Evolutionary conservation across 2,797 vertebrate genomes (phyloP), one percentile per base, ranked within the genome.

Genomic region (Anas georgica): DNA sequence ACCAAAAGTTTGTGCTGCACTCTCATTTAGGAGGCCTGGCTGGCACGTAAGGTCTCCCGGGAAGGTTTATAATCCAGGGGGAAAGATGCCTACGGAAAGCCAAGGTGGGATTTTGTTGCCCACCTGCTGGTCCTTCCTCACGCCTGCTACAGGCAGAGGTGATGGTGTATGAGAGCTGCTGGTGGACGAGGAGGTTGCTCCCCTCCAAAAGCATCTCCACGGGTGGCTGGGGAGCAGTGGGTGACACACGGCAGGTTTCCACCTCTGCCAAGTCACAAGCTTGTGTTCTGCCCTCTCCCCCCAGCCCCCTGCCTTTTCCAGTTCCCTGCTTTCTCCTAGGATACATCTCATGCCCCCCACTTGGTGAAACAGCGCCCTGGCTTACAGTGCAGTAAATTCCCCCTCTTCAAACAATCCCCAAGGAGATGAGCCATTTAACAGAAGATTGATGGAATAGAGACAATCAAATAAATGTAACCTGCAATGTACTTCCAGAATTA

Each of bases 301-400:
- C 50, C 50, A 17, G 50, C 50, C 26, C 26, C 50, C 50, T 17
- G 50, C 26, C 50, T 28, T 52, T 52, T 52, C 26, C 50, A 28
- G 50, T 26, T 82, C 70, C 83, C 8, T 91, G 93, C 73, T 83
- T 86, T 90, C 90, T 94, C 91, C 93, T 82, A 93, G 86, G 90
- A 94, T 56, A 90, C 81, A 43, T 22, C 59, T 28, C 29, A 20
- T 74, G n/a, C 55, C 62, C 28, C 28, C 21, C 9, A 7, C 80
- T 91, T 73, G 45, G 75, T 62, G 67, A 59, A 83, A 85, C 68
- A 37, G 84, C 59, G 31, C 48, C 72, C 37, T 48, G 70, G 17
- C 85, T 92, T 90, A 93, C 87, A 90, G 85, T 91, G 91, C 83
- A 88, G 86, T 86, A 94, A 94, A 95, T 90, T 76, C 26, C 62